phyloP scores from a whole-genome alignment of 2,797 vertebrate species.

The Sebastes iracundus region DNA sequence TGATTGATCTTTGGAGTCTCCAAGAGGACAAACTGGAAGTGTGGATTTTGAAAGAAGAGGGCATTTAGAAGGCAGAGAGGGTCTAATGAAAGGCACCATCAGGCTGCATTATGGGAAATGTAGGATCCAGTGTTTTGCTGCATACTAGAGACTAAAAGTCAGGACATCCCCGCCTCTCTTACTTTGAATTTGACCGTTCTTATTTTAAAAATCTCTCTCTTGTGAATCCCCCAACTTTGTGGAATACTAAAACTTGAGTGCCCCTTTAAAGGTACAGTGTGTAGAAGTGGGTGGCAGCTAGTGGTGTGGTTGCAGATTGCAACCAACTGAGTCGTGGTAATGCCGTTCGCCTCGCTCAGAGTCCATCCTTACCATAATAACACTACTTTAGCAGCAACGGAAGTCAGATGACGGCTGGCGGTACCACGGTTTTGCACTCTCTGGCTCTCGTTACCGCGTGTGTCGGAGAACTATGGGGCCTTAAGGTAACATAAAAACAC shows the following conservation, averaged over 20 bases:
- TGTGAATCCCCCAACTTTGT: not conserved
- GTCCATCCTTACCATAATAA: no score
- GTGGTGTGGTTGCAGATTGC: no score
- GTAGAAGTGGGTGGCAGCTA: fast-evolving
- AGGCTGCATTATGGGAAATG: not conserved
- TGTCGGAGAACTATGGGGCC: not conserved
- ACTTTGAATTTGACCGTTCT: not conserved
- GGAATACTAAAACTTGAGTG: not conserved
- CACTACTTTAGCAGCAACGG: no score
- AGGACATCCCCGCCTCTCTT: not conserved
- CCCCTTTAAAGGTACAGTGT: not conserved
- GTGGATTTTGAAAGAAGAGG: not conserved
- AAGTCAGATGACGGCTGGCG: no score
- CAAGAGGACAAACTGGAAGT: not conserved
- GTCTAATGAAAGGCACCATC: not conserved
- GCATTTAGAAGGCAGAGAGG: not conserved
- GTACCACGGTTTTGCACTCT: not conserved
- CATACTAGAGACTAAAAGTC: not conserved
- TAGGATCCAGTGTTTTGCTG: not conserved
- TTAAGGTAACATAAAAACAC: not conserved
- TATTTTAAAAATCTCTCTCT: not conserved
- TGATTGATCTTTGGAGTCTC: not conserved
- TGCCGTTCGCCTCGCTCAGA: no score
- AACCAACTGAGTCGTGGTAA: no score
- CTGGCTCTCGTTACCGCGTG: not conserved